Conservation (phyloP, 2,113 vertebrate species). For the Dolichotis patagonum region DNA sequence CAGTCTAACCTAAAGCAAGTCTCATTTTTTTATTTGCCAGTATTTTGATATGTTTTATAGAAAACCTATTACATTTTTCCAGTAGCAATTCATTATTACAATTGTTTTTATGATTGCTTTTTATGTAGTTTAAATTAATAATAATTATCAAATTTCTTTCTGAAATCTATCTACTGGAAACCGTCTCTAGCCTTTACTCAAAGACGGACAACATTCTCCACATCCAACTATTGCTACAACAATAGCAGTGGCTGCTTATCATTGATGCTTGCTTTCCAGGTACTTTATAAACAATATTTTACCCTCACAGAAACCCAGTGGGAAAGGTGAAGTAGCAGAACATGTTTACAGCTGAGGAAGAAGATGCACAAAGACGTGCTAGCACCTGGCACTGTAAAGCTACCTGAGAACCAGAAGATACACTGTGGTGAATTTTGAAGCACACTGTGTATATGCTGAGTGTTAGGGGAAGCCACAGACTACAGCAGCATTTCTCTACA, state of each 20-base stretch:
- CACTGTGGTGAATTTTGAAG: constrained; percentile 10
- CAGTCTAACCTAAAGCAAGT: not conserved
- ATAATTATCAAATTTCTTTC: constrained; percentile 36
- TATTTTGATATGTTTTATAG: constrained; percentile 47
- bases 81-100: not conserved
- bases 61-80: constrained; percentile 48
- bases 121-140: constrained; percentile 2
- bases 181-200: not conserved
- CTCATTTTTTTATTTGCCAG: constrained; percentile 51
- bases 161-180: not conserved
- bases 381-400: not conserved
- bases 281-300: constrained; percentile 27
- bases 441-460: not conserved
- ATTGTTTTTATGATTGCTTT: constrained; percentile 45
- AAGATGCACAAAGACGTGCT: not conserved
- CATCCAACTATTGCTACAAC: not conserved
- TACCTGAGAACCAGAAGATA: constrained; percentile 12
- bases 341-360: not conserved
- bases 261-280: constrained; percentile 37
- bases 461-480: not conserved
- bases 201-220: constrained; percentile 6
- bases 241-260: not conserved
- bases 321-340: constrained; percentile 33
- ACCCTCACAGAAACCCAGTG: not conserved
- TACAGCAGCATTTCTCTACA: not conserved